Evolutionary conservation across 2,888 invertebrate species (phyloP), one percentile per base, ranked within the genome.

Genomic region (Diaprepes abbreviatus): DNA sequence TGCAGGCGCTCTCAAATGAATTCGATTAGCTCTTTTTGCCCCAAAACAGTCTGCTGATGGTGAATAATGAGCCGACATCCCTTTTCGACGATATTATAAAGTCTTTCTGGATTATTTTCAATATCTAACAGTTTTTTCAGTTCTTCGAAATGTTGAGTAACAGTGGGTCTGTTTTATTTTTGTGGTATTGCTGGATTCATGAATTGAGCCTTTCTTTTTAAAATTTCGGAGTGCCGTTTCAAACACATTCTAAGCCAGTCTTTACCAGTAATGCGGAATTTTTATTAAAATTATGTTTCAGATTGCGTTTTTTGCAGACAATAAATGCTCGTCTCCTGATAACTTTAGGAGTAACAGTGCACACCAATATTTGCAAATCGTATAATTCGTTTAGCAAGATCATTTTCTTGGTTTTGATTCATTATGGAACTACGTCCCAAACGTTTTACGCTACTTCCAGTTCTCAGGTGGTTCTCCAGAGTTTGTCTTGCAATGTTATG

Each of bases 1-100:
- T 10, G 62, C 79, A 71, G 82, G 80, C 63, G 77, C 76, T 6
- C 79, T 64, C 2, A 80, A 28, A 62, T 80, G 79, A 14, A 81
- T 77, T 38, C 77, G 72, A 72, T 75, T 78, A 12, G 74, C 60
- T 16, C 80, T 74, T 77, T 78, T 73, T 73, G 35, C 4, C 78
- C 77, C 17, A 79, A 55, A 14, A 80, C 78, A 5, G 17, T 55
- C 60, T 73, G 79, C 40, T 76, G 71, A 14, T 33, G 3, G 10
- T 6, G 33, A 10, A 33, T 10, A 6, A 9, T 33, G 4, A 33
- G 33, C 33, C 33, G 52, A 66, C 77, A 77, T 1, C 76, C 76
- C 68, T 75, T 76, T 67, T 79, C 78, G 58, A 79, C 79, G 58
- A 78, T 76, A 65, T 81, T 80, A 35, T 62, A 75, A 33, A 33